Percentiles rank a stretch among this genome's conserved stretches.
Evolutionary conservation across 1,140 invertebrate species (phyloP).

Genomic region (Macrosteles quadrilineatus): DNA sequence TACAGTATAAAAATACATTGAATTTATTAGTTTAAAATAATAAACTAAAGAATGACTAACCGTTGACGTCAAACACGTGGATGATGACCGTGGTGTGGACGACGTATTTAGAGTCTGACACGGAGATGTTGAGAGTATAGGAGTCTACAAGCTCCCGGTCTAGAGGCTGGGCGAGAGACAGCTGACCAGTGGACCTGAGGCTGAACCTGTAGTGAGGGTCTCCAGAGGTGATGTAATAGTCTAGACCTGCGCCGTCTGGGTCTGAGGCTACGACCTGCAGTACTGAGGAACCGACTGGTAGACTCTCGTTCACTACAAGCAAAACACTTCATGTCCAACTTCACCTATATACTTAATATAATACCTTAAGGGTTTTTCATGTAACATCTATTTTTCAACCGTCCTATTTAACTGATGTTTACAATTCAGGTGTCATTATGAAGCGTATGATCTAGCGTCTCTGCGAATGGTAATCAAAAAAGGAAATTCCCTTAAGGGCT

Average conservation of each 20-base stretch:
- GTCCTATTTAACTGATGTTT: too few relatives aligned
- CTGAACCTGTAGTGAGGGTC: slow-evolving; percentile 75
- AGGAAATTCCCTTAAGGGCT: too few relatives aligned
- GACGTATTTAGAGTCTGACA: slow-evolving; percentile 83
- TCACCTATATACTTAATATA: too few relatives aligned
- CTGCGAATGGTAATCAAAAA: too few relatives aligned
- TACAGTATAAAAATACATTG: too few relatives aligned
- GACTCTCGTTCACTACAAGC: slow-evolving; percentile 71
- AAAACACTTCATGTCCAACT: too few relatives aligned
- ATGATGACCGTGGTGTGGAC: slow-evolving; percentile 69
- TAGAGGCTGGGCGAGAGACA: slow-evolving; percentile 73
- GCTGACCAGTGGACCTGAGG: slow-evolving; percentile 75
- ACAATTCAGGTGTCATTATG: too few relatives aligned
- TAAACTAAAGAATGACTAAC: slow-evolving; percentile 55
- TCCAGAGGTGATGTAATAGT: slow-evolving; percentile 74
- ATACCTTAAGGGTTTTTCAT: too few relatives aligned
- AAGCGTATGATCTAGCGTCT: too few relatives aligned
- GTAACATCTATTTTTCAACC: too few relatives aligned
- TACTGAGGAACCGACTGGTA: slow-evolving; percentile 74
- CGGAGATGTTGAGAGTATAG: slow-evolving; percentile 72
- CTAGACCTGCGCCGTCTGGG: slow-evolving; percentile 59
- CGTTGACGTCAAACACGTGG: slow-evolving; percentile 83
- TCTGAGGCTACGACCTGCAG: slow-evolving; percentile 67
- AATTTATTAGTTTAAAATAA: too few relatives aligned
- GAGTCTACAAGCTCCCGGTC: slow-evolving; percentile 70